phyloP scores from a whole-genome alignment of 2,888 invertebrate species.

The Trisateles emortualis region DNA sequence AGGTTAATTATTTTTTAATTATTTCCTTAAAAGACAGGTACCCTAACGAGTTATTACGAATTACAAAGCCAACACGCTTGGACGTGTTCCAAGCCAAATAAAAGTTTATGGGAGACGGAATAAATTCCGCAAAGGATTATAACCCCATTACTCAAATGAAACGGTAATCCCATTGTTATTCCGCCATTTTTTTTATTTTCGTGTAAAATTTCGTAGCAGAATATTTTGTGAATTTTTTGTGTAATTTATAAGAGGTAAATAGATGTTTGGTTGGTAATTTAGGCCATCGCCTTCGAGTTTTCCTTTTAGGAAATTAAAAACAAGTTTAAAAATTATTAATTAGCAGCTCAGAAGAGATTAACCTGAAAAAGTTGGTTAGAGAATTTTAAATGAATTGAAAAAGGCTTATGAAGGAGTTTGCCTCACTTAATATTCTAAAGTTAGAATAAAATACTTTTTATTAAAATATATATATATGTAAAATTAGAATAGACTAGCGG shows the following conservation, averaged over 20 bases:
- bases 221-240: background rate
- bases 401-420: background rate
- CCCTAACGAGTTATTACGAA: conserved; percentile 26
- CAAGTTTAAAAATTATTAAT: background rate
- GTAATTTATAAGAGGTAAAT: conserved; percentile 3
- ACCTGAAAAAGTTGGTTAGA: background rate
- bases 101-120: conserved; percentile 43
- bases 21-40: conserved; percentile 5
- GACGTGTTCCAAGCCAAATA: conserved; percentile 39
- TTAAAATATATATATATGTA: too few species aligned
- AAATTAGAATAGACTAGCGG: too few species aligned
- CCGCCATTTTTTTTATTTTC: conserved; percentile 18
- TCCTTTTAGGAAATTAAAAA: background rate
- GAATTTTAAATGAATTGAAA: background rate
- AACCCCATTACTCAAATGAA: conserved; percentile 53
- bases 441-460: too few species aligned
- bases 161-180: conserved; percentile 39
- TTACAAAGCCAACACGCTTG: conserved; percentile 19
- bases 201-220: conserved; percentile 21
- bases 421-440: too few species aligned
- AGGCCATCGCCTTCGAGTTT: background rate
- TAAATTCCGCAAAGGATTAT: conserved; percentile 46
- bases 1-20: background rate
- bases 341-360: background rate
- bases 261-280: conserved; percentile 1